These are phyloP conservation scores for Dreissena polymorpha DNA, from an alignment of 1,140 invertebrate species.

Conservation along the genomic window DNA sequence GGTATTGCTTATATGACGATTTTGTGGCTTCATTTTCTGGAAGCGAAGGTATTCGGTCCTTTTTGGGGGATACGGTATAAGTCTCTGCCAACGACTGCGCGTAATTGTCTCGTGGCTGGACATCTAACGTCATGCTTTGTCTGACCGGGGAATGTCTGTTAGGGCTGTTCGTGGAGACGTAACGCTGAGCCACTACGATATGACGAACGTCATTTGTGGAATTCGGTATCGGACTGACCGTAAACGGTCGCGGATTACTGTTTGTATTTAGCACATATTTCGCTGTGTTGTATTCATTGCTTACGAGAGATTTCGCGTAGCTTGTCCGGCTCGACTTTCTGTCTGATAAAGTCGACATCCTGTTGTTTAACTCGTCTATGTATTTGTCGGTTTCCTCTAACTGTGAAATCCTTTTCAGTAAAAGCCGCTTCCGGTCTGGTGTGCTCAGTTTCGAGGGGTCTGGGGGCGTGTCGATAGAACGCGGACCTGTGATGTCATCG, in stretches of 20 bases:
- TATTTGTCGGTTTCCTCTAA: slow-evolving; percentile 27
- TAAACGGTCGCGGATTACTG: too few relatives aligned
- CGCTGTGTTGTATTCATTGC: too few relatives aligned
- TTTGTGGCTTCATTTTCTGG: neutral
- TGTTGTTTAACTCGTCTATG: slow-evolving; percentile 15
- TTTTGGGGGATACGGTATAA: neutral
- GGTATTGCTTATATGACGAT: slow-evolving; percentile 5
- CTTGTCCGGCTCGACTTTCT: too few relatives aligned
- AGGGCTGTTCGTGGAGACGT: neutral
- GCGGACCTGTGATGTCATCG: neutral
- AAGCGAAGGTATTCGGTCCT: neutral
- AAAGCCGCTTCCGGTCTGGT: slow-evolving; percentile 4
- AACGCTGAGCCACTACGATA: too few relatives aligned
- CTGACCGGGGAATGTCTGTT: neutral
- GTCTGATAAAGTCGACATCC: neutral
- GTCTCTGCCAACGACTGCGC: neutral
- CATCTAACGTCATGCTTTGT: neutral
- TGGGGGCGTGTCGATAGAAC: slow-evolving; percentile 8
- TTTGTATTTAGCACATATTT: too few relatives aligned
- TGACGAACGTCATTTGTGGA: too few relatives aligned
- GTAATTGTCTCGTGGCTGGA: neutral
- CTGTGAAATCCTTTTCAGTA: slow-evolving; percentile 22
- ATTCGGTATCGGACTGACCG: too few relatives aligned
- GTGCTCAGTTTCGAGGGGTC: slow-evolving; percentile 18
- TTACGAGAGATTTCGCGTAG: too few relatives aligned